Percentiles rank a stretch among this genome's conserved stretches.
These are phyloP conservation scores for Ariolimax columbianus DNA, from an alignment of 2,888 invertebrate genomes.

Conservation along the genomic window DNA sequence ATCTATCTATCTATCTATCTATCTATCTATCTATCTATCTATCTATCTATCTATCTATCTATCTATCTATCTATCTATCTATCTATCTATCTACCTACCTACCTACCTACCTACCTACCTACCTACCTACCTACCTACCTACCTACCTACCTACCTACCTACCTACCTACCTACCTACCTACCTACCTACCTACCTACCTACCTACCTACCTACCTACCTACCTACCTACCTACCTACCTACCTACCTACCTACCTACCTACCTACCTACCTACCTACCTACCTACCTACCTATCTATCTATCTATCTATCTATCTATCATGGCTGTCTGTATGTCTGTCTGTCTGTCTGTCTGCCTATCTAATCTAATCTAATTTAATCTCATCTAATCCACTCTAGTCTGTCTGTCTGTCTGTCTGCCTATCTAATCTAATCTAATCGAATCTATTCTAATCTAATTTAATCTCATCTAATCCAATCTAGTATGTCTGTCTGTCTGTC, in stretches of 20 bases:
- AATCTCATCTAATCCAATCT: too few species aligned
- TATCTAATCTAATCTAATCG: too few species aligned
- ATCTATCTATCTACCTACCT: background rate
- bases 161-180: background rate
- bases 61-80: background rate
- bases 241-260: background rate
- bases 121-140: background rate
- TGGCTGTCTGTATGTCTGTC: too few species aligned
- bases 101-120: background rate
- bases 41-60: background rate
- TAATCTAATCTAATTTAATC: background rate
- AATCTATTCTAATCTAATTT: too few species aligned
- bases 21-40: conserved; percentile 3
- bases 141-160: background rate
- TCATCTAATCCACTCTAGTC: background rate
- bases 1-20: background rate
- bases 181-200: background rate
- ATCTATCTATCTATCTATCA: too few species aligned
- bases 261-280: background rate
- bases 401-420: too few species aligned
- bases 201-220: background rate
- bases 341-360: too few species aligned
- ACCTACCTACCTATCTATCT: too few species aligned
- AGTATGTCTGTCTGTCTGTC: too few species aligned
- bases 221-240: background rate